Evolutionary conservation across 2,797 vertebrate species (phyloP), one percentile per base, ranked within the genome.

Genomic region (Sebastes variabilis): DNA sequence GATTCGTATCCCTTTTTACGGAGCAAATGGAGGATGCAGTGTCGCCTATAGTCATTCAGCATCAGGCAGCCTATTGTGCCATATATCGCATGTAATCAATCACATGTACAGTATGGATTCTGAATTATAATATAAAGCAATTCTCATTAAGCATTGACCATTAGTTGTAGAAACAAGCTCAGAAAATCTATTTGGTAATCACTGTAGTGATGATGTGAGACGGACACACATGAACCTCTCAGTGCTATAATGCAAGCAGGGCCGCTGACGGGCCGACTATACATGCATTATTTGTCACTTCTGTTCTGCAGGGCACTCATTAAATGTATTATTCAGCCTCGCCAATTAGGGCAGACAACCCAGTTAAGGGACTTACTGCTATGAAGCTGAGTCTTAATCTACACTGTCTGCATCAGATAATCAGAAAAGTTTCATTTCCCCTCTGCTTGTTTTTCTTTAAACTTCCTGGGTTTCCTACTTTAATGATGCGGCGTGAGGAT

Each of bases 251-350:
- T 70, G 72, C 54, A 85, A 85, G 52, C 81, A 71, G 71, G 66
- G 56, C 29, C 25, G 22, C 58, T 60, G 72, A 34, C 60, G 80
- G 36, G 22, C 36, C 8, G 66, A 59, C 83, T 78, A 75, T 88
- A 85, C 79, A 92, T 88, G 84, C 71, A 79, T 83, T 87, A 89
- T 92, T 89, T 89, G 83, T 89, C 85, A 83, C 80, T 86, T 84
- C 65, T 76, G 66, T 85, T 88, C 77, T 62, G 71, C 80, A 55
- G 81, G 80, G 79, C 72, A 64, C 55, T 92, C 84, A 88, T 92
- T 87, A 88, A 91, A 89, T 92, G 75, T 90, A 90, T 90, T 84
- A 89, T 90, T 86, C 86, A 87, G 83, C 74, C 68, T 58, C 6
- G 22, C 75, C 86, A 86, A 91, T 88, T 88, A 89, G 64, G 11